Evolutionary conservation across 2,888 invertebrate species (phyloP), one percentile per base, ranked within the genome.

Genomic region (Alloscopus bannaensis): DNA sequence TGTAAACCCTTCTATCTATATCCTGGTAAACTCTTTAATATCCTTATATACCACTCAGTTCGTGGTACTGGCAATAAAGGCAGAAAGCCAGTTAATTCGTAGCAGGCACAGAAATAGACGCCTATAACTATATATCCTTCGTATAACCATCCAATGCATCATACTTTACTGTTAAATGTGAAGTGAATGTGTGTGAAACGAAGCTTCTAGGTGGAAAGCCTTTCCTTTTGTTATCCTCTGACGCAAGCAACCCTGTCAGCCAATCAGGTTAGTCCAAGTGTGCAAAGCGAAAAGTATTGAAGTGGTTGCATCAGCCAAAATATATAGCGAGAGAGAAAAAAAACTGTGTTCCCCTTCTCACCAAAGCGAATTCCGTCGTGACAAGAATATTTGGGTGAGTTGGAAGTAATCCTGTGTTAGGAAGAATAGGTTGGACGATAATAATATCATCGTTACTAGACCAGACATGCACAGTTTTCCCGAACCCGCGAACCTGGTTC

Each of bases 231-330:
- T 50, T 62, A 47, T 22, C 26, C 42, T 36, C 50, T 73, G 66
- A 73, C 79, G 73, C 59, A 62, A 69, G 29, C 45, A 42, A 1
- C 16, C 11, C 18, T 16, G 16, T 28, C 28, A 62, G 18, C 81
- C 81, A 81, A 81, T 78, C 47, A 64, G 24, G 28, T 18, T 28
- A 11, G 16, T 68, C 68, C 81, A 81, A 81, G 81, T 81, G 81
- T 81, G 72, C 47, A 62, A 64, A 29, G 29, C 18, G 52, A 75
- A 78, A 71, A 59, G 59, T 62, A 50, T 20, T 45, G 50, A 36
- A 57, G 36, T 57, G 40, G 68, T 81, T 81, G 71, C 75, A 80
- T 75, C 65, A 64, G 59, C 20, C 66, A 45, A 29, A 24, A 31
- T 13, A 28, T 18, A 31, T 29, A 29, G 20, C 13, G n/a, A n/a